Conservation (phyloP, 1,140 invertebrate species). For the Drosophila suzukii region DNA sequence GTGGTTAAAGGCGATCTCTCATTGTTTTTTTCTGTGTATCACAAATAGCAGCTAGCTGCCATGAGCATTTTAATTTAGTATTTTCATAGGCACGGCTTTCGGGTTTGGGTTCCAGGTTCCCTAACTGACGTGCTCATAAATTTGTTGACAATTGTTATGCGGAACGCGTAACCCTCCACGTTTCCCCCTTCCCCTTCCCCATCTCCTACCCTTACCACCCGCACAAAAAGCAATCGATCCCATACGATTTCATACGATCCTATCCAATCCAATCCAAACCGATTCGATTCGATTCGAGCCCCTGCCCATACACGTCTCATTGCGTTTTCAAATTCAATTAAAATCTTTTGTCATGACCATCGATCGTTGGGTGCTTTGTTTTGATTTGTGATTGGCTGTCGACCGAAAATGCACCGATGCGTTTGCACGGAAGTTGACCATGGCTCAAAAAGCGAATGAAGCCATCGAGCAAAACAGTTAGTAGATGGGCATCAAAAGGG, state of each 20-base stretch:
- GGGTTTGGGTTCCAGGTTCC: slow-evolving; percentile 40
- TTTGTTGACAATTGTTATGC: slow-evolving; percentile 82
- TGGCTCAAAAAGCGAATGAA: slow-evolving; percentile 48
- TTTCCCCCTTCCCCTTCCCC: not conserved
- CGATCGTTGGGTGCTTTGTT: slow-evolving; percentile 41
- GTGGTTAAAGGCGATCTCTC: no score
- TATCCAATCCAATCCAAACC: slow-evolving; percentile 13
- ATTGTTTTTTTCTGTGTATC: slow-evolving; percentile 14
- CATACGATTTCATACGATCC: slow-evolving; percentile 12
- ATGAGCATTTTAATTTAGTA: slow-evolving; percentile 48
- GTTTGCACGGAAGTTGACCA: slow-evolving; percentile 66
- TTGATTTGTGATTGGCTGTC: slow-evolving; percentile 58
- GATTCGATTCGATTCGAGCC: slow-evolving; percentile 9
- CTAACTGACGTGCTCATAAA: slow-evolving; percentile 76
- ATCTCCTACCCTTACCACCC: slow-evolving; percentile 6
- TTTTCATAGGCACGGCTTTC: slow-evolving; percentile 49
- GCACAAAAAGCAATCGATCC: slow-evolving; percentile 22
- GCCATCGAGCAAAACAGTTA: slow-evolving; percentile 31
- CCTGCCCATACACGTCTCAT: slow-evolving; percentile 64
- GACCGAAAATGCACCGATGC: slow-evolving; percentile 59
- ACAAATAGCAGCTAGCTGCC: not conserved
- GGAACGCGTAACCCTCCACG: slow-evolving; percentile 61
- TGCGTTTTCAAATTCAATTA: slow-evolving; percentile 82
- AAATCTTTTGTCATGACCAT: slow-evolving; percentile 76
- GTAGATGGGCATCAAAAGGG: slow-evolving; percentile 53